These are phyloP conservation scores for Leucosticte australis DNA, from an alignment of 2,113 vertebrate species.

Conservation along the genomic window DNA sequence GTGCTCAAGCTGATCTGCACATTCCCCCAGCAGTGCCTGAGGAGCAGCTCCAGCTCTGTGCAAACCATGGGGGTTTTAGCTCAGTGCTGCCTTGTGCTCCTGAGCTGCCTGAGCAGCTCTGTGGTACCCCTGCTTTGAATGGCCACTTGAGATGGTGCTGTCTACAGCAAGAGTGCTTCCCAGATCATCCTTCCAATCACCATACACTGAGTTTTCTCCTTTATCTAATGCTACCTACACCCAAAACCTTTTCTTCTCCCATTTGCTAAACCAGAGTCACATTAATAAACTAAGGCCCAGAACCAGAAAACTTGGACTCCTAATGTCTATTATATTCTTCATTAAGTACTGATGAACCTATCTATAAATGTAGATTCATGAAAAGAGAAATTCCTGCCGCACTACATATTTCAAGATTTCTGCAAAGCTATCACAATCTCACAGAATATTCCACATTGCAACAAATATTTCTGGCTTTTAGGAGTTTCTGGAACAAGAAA, in stretches of 20 bases:
- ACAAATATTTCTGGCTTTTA: neutral
- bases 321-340: neutral
- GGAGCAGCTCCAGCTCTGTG: neutral
- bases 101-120: neutral
- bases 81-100: neutral
- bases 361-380: neutral
- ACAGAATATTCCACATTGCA: neutral
- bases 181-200: neutral
- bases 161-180: neutral
- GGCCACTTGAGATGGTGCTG: neutral
- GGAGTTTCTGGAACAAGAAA: constrained; percentile 28
- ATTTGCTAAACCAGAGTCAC: neutral
- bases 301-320: neutral
- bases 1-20: too few relatives aligned
- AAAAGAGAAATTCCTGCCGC: neutral
- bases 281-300: neutral
- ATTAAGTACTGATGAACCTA: neutral
- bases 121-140: neutral
- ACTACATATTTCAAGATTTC: neutral
- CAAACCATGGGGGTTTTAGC: neutral
- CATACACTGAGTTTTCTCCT: neutral
- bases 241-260: neutral
- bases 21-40: neutral
- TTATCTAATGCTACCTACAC: neutral
- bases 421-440: neutral